Evolutionary conservation across 2,888 invertebrate genomes (phyloP).

Genomic region (Dicycla oo): DNA sequence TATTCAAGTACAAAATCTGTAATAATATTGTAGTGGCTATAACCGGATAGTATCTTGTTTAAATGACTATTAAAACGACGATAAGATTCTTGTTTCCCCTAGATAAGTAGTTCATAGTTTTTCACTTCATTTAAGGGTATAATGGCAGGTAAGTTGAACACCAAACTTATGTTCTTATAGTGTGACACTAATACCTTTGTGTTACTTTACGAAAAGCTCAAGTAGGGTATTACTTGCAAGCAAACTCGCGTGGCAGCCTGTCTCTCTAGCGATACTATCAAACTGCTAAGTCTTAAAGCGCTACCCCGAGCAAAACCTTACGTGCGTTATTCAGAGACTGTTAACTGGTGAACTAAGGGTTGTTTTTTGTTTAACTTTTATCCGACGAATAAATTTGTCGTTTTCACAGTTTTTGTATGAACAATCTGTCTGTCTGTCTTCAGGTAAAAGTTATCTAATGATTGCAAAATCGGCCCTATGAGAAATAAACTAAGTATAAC

Average conservation of each 20-base stretch:
- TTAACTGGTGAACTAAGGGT: too few relatives aligned
- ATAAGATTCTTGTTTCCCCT: not conserved
- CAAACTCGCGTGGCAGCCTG: not conserved
- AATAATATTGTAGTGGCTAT: not conserved
- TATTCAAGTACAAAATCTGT: too few relatives aligned
- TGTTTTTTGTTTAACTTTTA: too few relatives aligned
- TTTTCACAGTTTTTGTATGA: too few relatives aligned
- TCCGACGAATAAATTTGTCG: too few relatives aligned
- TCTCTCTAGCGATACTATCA: not conserved
- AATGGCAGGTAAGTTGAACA: not conserved
- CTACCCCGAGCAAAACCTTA: too few relatives aligned
- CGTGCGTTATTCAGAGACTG: too few relatives aligned
- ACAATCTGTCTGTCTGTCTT: too few relatives aligned
- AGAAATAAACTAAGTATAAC: too few relatives aligned
- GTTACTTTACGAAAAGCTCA: not conserved
- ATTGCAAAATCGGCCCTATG: too few relatives aligned
- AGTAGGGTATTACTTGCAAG: not conserved
- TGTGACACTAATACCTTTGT: not conserved
- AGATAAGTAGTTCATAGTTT: not conserved
- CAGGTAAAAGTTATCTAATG: too few relatives aligned
- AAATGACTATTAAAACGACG: slow-evolving; percentile 4
- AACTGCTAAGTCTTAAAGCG: slow-evolving; percentile 15
- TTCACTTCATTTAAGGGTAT: not conserved
- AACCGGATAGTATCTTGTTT: not conserved
- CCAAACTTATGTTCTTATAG: not conserved